These are phyloP conservation scores for Uropsilus gracilis DNA, from an alignment of 2,113 vertebrate species.

Conservation along the genomic window DNA sequence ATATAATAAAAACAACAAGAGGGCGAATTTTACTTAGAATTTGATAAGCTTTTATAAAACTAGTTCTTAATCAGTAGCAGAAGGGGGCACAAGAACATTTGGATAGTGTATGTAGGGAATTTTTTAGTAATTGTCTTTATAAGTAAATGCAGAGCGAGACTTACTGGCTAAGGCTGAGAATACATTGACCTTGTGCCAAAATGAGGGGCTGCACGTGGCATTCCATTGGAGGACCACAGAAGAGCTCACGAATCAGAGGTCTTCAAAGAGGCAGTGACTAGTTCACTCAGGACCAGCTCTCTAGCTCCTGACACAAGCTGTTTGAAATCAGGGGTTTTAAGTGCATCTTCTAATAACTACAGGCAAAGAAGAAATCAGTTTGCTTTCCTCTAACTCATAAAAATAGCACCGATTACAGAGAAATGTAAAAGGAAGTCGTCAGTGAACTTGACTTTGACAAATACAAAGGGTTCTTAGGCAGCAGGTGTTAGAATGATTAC, in stretches of 20 bases:
- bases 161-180: neutral
- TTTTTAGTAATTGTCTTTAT: constrained; percentile 35
- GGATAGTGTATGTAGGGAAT: neutral
- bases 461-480: constrained; percentile 58
- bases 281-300: constrained; percentile 22
- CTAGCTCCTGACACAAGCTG: constrained; percentile 12
- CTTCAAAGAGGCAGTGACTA: constrained; percentile 33
- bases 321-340: constrained; percentile 61
- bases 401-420: constrained; percentile 70
- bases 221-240: rapidly evolving
- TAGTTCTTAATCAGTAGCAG: constrained; percentile 45
- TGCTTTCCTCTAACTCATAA: constrained; percentile 53
- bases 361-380: constrained; percentile 57
- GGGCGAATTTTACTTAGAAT: constrained; percentile 48
- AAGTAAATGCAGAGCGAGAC: neutral
- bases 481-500: neutral
- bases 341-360: constrained; percentile 45
- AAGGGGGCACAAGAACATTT: neutral
- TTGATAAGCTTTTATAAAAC: constrained; percentile 59
- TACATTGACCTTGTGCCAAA: neutral
- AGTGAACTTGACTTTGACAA: constrained; percentile 69
- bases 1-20: constrained; percentile 50
- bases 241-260: constrained; percentile 10
- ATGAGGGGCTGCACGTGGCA: neutral
- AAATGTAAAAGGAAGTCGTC: constrained; percentile 69